Evolutionary conservation across 2,113 vertebrate species (phyloP).

Genomic region (Corvus cornix): DNA sequence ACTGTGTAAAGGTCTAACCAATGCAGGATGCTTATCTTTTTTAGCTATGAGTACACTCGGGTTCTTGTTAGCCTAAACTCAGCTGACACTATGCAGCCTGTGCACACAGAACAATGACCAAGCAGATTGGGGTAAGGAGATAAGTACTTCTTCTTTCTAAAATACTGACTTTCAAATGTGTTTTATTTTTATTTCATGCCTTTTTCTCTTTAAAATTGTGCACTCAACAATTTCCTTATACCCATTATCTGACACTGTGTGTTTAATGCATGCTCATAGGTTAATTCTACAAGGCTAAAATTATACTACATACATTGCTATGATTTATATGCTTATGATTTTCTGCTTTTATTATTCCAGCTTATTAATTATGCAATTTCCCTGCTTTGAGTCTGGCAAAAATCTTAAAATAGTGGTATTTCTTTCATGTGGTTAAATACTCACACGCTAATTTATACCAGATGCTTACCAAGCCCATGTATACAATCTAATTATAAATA

Average conservation of each 20-base stretch:
- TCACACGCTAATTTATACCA: not conserved
- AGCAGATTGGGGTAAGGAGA: fast-evolving
- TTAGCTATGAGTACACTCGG: not conserved
- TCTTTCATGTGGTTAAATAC: not conserved
- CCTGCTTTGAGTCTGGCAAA: not conserved
- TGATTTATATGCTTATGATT: not conserved
- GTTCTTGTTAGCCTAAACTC: not conserved
- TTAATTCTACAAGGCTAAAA: not conserved
- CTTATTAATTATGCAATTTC: not conserved
- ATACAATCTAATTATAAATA: not conserved
- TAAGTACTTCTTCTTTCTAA: not conserved
- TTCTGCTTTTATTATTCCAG: not conserved
- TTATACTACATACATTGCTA: not conserved
- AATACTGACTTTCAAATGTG: not conserved
- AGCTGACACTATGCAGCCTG: not conserved
- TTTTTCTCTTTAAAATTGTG: not conserved
- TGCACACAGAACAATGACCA: not conserved
- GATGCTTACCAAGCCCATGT: not conserved
- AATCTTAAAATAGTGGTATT: not conserved
- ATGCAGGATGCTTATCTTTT: not conserved
- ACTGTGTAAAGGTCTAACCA: not conserved
- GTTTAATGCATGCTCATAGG: not conserved
- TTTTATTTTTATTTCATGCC: not conserved
- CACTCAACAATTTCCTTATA: not conserved
- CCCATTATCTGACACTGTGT: not conserved